Evolutionary conservation across 2,888 invertebrate genomes (phyloP), one percentile per base, ranked within the genome.

Genomic region (Eristalis arbustorum): DNA sequence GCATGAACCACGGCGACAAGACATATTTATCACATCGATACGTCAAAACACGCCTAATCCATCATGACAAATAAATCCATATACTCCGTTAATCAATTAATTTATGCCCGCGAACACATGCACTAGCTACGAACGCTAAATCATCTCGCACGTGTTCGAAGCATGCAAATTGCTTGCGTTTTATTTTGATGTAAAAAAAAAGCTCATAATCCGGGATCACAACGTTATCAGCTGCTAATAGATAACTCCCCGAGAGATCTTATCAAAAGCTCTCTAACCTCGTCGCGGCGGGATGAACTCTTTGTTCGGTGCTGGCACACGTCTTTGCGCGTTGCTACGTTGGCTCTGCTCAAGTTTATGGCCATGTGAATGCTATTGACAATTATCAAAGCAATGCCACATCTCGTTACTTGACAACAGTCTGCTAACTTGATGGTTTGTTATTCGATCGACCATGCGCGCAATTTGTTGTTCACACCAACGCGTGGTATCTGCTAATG

Each of bases 201-300:
- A 40, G 22, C n/a, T 37, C 14, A 23, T 25, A 69, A 40, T 71
- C 61, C 59, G 59, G 59, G 59, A 71, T 71, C 69, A 59, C 25
- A 11, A n/a, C 28, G 6, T n/a, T 37, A 42, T 18, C 56, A 31
- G 34, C 11, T 69, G 37, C 14, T 2, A n/a, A 13, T 14, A 69
- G 23, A 69, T 57, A 57, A 34, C 59, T 34, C 10, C 10, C 11
- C 14, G 11, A 57, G 14, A 68, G n/a, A 18, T 71, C 59, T 40
- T 25, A 61, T 61, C 37, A 34, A 57, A 5, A 23, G 13, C 6
- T 57, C 18, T 6, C 14, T 13, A 59, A 25, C 40, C 69, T 71
- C 18, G 49, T 18, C 49, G n/a, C 4, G 18, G 1, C 18, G 18
- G 28, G 14, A 49, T 28, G 42, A 62, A 49, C 31, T 62, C 31